Base-by-base conservation (phyloP, 2,888 invertebrate species). In the Tiliacea citrago region DNA sequence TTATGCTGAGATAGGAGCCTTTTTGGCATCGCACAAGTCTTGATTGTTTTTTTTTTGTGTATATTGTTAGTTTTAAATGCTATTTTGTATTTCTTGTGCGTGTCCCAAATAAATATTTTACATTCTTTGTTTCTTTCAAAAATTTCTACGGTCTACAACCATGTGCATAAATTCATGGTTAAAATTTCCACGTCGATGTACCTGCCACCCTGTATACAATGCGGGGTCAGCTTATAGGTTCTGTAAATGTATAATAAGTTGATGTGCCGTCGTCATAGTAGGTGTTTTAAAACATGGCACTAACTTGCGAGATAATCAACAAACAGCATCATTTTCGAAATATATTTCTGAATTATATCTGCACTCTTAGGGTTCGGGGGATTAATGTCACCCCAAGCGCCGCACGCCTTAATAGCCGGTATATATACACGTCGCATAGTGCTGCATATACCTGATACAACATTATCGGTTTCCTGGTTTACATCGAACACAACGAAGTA, bases 301-400 rank as follows among this genome's bases (percentile, higher is more conserved):
- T 94, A 85, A 96, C 96, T 96, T 79, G 91, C 95, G 81, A 96
- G 92, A 86, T 95, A 96, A 79, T 96, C 96, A 79, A 94, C 91
- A 73, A 96, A 96, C 29, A 96, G 85, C 92, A 92, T 93, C 57
- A 96, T 93, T 87, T 95, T 96, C 0, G 95, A 95, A 73, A 94
- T 87, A 55, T 96, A 96, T 29, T 88, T 86, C 24, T 93, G 94
- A 55, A 95, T 95, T 7, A 94, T 94, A 16, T 94, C 93, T 49
- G 71, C 84, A 81, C 96, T 96, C 12, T 90, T 93, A 1, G 96
- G 96, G 69, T 96, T 96, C 0, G 96, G 96, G 0, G 96, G 96
- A 74, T 96, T 96, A 10, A 96, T 88, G 57, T 96, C 96, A 39
- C 96, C 96, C 96, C 96, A 96, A 3, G 90, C 93, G 68, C 91